A percentile compares a stretch with the other conserved stretches of the same genome.
Conservation (phyloP, 2,113 vertebrate species). For the Chunga burmeisteri region DNA sequence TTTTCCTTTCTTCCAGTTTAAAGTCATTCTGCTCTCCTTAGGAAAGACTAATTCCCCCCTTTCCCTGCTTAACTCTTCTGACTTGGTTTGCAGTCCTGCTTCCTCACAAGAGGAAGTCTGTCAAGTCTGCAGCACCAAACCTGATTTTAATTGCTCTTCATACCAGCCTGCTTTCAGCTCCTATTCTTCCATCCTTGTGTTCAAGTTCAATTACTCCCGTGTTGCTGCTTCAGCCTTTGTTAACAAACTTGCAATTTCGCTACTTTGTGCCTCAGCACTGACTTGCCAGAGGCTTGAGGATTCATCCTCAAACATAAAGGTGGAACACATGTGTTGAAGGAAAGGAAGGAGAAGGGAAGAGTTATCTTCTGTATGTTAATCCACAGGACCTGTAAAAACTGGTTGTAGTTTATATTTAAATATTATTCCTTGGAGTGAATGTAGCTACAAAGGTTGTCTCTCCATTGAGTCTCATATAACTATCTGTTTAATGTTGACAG, state of each 20-base stretch:
- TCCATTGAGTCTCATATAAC: background rate
- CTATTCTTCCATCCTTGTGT: background rate
- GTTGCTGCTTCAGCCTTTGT: background rate
- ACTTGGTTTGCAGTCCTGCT: background rate
- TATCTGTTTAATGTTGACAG: background rate
- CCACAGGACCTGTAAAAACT: slow-evolving; percentile 20
- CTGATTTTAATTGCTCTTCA: background rate
- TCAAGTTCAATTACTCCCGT: background rate
- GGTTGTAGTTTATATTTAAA: slow-evolving; percentile 20
- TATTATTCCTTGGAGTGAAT: background rate
- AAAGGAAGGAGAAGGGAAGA: background rate
- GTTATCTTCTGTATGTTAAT: slow-evolving; percentile 1
- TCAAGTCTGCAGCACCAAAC: background rate
- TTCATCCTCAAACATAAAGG: background rate
- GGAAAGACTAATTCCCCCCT: background rate
- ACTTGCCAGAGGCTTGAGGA: background rate
- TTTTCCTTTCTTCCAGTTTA: background rate
- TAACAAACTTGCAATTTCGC: background rate
- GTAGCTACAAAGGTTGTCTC: background rate
- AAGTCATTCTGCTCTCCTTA: background rate
- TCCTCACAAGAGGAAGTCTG: too few relatives aligned
- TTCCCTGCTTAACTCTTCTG: background rate
- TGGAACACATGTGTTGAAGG: background rate
- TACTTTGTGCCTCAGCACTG: background rate
- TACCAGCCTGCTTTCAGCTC: background rate